Evolutionary conservation across 2,113 vertebrate species (phyloP), one percentile per base, ranked within the genome.

Genomic region (Cyanoramphus novaezelandiae): DNA sequence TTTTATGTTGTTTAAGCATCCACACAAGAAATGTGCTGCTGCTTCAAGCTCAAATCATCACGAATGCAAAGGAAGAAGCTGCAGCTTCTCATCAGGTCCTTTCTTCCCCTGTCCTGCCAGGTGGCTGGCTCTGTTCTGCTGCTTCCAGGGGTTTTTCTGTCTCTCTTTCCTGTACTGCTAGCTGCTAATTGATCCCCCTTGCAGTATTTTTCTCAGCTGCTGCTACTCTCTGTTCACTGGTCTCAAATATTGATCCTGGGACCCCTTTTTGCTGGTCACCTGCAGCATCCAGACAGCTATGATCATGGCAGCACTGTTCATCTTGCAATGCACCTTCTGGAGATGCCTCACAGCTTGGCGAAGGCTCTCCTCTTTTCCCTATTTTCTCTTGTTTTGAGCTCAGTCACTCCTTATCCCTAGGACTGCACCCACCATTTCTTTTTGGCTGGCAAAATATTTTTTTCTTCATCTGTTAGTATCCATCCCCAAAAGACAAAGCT

Each of bases 1-100:
- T 93, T 95, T 94, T 67, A 29, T 79, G 70, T 72, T 60, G 37
- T 76, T 82, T 41, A 57, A 92, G 90, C 83, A 71, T 92, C 83
- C 84, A 83, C 92, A 75, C 27, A 69, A 93, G 69, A 77, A 79
- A 50, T 9, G 17, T 84, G 72, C 76, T 52, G 64, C 60, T 88
- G 70, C 55, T 88, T 84, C 0, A 0, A 93, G 86, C 67, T 94
- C 91, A 80, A 10, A 72, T 91, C 74, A 76, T 88, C 62, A 77
- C 49, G 71, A 96, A 95, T 85, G 92, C 65, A 93, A 88, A 92
- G 52, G 74, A 95, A 85, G 53, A 82, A 90, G 44, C 35, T 92
- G 83, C 80, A 86, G 83, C 27, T 93, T 80, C 78, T 94, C 84
- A 92, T 96, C 91, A 82, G 60, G 90, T 95, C 41, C 49, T 71